phyloP scores from a whole-genome alignment of 2,888 invertebrate species.

The Pterostichus niger region DNA sequence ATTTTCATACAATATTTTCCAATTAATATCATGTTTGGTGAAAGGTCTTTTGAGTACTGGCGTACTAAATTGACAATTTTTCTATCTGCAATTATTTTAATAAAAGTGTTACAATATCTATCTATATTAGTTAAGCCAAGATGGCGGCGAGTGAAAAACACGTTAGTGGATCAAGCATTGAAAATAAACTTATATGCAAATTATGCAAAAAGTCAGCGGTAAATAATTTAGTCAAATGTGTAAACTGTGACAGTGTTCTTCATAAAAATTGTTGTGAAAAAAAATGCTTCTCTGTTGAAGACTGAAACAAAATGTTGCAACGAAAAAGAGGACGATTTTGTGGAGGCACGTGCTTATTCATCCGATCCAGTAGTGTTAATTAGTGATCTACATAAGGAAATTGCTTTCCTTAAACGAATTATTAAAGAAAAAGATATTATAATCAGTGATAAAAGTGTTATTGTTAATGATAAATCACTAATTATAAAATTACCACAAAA shows the following conservation, averaged over 20 bases:
- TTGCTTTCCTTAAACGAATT: no score
- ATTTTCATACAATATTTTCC: no score
- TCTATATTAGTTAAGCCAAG: no score
- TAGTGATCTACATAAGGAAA: neutral
- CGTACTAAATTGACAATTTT: no score
- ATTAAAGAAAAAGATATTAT: no score
- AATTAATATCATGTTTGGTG: no score
- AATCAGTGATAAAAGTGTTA: neutral
- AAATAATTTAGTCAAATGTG: neutral
- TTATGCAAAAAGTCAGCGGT: neutral
- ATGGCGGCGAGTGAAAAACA: no score
- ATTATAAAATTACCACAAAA: neutral
- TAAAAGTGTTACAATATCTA: no score
- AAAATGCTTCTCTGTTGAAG: neutral
- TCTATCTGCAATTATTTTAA: no score
- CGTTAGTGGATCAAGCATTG: no score
- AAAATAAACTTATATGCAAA: neutral
- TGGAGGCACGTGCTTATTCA: neutral
- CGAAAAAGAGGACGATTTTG: neutral
- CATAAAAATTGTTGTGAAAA: constrained; percentile 7
- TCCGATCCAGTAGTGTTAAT: neutral
- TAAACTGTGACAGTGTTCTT: constrained; percentile 1
- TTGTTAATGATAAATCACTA: neutral
- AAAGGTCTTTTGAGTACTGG: no score
- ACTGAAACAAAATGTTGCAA: neutral